phyloP scores from a whole-genome alignment of 2,113 vertebrate genomes.

The Hippoglossus stenolepis region DNA sequence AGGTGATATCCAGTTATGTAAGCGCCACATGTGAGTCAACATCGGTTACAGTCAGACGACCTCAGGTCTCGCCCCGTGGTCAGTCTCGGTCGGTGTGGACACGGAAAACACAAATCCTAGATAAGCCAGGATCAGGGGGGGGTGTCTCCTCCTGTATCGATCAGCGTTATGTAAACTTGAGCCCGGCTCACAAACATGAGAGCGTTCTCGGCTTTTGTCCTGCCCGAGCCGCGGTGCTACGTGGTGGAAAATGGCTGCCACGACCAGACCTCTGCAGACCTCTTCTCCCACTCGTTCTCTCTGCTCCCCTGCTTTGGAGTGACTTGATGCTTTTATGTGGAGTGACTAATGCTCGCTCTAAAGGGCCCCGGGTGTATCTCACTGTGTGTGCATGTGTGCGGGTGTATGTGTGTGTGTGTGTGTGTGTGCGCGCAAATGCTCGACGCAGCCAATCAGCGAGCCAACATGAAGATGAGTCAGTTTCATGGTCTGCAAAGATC shows the following conservation, averaged over 20 bases:
- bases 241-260: conserved; percentile 69
- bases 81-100: conserved; percentile 32
- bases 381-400: conserved; percentile 23
- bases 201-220: conserved; percentile 29
- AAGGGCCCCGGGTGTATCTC: conserved; percentile 72
- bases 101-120: conserved; percentile 44
- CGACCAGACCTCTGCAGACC: conserved; percentile 67
- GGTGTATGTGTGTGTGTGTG: conserved; percentile 20
- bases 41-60: conserved; percentile 59
- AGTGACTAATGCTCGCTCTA: conserved; percentile 77
- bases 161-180: conserved; percentile 56
- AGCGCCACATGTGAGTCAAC: conserved; percentile 62
- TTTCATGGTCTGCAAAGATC: conserved; percentile 60
- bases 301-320: conserved; percentile 68
- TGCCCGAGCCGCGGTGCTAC: conserved; percentile 21
- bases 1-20: conserved; percentile 61
- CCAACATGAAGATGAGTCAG: conserved; percentile 75
- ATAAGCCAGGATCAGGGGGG: conserved; percentile 47
- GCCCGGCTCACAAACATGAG: conserved; percentile 15
- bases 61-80: conserved; percentile 56
- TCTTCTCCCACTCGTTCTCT: conserved; percentile 64
- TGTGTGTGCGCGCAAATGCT: conserved; percentile 15
- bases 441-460: conserved; percentile 57
- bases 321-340: conserved; percentile 78
- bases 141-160: conserved; percentile 58